Conservation (phyloP, 1,140 invertebrate genomes). For the Pentalonia nigronervosa region DNA sequence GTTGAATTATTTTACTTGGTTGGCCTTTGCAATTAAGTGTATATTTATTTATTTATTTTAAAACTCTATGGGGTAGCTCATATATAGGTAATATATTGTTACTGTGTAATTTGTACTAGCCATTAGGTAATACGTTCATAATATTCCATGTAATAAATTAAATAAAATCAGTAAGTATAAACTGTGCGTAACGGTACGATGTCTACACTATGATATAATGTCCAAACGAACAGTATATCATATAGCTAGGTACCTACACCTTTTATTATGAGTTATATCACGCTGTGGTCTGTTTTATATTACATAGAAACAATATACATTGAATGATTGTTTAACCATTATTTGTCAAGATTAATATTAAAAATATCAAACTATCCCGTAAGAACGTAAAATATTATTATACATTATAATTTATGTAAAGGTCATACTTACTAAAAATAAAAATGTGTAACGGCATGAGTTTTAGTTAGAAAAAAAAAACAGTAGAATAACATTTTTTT, state of each 20-base stretch:
- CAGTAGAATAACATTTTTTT: background rate
- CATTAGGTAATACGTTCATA: background rate
- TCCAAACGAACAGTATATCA: background rate
- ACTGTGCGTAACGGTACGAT: background rate
- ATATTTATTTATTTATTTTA: conserved; percentile 1
- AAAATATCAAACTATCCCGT: background rate
- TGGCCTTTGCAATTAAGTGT: background rate
- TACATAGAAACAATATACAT: background rate
- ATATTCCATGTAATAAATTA: background rate
- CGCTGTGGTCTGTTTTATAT: background rate
- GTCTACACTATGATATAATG: background rate
- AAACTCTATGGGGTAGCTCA: background rate
- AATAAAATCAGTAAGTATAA: background rate
- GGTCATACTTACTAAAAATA: background rate
- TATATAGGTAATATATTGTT: conserved; percentile 10
- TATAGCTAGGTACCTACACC: background rate
- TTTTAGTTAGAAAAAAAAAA: background rate
- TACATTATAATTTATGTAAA: background rate
- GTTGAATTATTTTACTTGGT: background rate
- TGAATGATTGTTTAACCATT: background rate
- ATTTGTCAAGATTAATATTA: background rate
- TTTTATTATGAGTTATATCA: background rate
- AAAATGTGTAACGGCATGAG: background rate
- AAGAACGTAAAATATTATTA: background rate
- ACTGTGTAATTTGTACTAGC: background rate